Conservation (phyloP, 2,113 vertebrate species). For the Charina bottae region DNA sequence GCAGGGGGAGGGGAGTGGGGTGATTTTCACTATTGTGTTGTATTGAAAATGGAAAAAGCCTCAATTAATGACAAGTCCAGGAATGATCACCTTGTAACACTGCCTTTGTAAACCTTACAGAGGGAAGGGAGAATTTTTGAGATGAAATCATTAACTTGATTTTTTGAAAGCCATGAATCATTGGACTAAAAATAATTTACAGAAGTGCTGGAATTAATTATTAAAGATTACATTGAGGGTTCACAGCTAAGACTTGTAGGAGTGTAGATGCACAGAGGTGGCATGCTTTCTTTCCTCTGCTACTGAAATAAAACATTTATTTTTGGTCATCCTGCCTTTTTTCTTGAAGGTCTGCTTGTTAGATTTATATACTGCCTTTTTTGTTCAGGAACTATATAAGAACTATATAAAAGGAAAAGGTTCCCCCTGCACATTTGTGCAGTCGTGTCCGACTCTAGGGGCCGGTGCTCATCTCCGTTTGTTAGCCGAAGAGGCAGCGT, state of each 20-base stretch:
- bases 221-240: constrained; percentile 66
- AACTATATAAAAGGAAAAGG: too few relatives aligned
- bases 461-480: too few relatives aligned
- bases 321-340: constrained; percentile 40
- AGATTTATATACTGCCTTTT: neutral
- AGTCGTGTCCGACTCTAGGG: too few relatives aligned
- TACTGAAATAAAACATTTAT: constrained; percentile 31
- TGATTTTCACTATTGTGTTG: neutral
- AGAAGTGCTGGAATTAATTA: constrained; percentile 71
- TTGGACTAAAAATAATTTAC: constrained; percentile 69
- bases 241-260: constrained; percentile 60
- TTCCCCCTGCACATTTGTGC: too few relatives aligned
- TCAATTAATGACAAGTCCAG: constrained; percentile 29
- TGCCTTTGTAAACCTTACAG: constrained; percentile 46
- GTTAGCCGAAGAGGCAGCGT: too few relatives aligned
- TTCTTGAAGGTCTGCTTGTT: neutral
- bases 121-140: constrained; percentile 41
- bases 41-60: neutral
- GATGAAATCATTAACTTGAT: constrained; percentile 55
- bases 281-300: constrained; percentile 1
- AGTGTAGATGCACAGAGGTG: constrained; percentile 70
- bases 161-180: constrained; percentile 60
- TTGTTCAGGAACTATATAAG: neutral
- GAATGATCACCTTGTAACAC: constrained; percentile 17
- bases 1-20: neutral